phyloP scores from a whole-genome alignment of 1,140 invertebrate genomes.

The Pemphigus obesinymphae region DNA sequence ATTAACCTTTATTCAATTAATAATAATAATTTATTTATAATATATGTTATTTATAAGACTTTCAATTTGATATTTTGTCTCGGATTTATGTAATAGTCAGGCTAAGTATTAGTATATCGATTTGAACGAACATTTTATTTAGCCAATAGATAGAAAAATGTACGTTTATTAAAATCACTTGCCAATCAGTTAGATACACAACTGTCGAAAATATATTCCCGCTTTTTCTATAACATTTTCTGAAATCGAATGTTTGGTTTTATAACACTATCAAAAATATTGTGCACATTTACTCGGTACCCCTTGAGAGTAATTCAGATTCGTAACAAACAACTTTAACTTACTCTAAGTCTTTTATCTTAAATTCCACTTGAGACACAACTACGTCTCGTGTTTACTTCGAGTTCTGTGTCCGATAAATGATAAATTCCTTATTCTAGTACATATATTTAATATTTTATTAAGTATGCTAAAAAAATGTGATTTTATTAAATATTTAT shows the following conservation, averaged over 20 bases:
- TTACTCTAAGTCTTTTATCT: neutral
- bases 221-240: neutral
- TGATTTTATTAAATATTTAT: too few relatives aligned
- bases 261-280: neutral
- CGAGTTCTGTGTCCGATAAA: too few relatives aligned
- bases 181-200: neutral
- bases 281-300: neutral
- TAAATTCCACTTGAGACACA: neutral
- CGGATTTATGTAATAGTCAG: too few relatives aligned
- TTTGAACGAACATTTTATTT: neutral
- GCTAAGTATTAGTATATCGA: too few relatives aligned
- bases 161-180: neutral
- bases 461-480: too few relatives aligned
- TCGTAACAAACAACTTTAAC: conserved; percentile 14
- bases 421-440: too few relatives aligned
- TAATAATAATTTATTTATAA: too few relatives aligned
- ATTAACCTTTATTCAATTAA: too few relatives aligned
- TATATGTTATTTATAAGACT: too few relatives aligned
- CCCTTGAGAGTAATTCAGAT: conserved; percentile 12
- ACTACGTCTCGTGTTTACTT: neutral
- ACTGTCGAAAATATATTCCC: neutral
- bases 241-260: neutral
- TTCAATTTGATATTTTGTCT: too few relatives aligned
- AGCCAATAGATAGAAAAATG: neutral
- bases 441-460: too few relatives aligned